These are phyloP conservation scores for Urophycis tenuis DNA, from an alignment of 2,797 vertebrate species.

Conservation along the genomic window DNA sequence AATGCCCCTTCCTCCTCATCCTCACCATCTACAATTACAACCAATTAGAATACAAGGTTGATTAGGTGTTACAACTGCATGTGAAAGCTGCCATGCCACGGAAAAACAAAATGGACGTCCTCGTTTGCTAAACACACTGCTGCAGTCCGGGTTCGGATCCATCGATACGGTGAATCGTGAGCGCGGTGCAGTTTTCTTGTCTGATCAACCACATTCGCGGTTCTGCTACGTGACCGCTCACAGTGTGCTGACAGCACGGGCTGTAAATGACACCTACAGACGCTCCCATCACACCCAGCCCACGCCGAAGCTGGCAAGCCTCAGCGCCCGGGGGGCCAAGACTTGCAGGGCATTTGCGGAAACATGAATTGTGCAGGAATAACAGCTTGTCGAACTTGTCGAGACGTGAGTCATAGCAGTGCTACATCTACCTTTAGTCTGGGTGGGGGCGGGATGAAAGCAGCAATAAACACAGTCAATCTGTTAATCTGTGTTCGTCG, in stretches of 20 bases:
- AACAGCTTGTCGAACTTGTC: slow-evolving; percentile 57
- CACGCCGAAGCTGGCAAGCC: slow-evolving; percentile 42
- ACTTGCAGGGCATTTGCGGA: slow-evolving; percentile 30
- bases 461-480: slow-evolving; percentile 1
- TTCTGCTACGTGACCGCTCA: neutral
- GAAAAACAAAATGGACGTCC: neutral
- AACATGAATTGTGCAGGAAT: slow-evolving; percentile 30
- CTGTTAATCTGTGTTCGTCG: slow-evolving; percentile 43
- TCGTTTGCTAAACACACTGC: neutral
- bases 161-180: neutral
- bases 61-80: neutral
- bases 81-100: neutral
- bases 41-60: neutral
- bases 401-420: slow-evolving; percentile 55
- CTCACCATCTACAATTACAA: neutral
- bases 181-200: neutral
- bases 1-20: no score
- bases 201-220: neutral
- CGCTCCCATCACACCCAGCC: slow-evolving; percentile 47
- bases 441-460: slow-evolving; percentile 24
- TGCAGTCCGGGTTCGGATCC: neutral
- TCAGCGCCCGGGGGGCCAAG: slow-evolving; percentile 21
- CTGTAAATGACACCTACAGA: slow-evolving; percentile 40
- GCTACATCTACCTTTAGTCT: slow-evolving; percentile 36
- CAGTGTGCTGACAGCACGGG: slow-evolving; percentile 47